These are phyloP conservation scores for Mareca strepera DNA, from an alignment of 2,797 vertebrate genomes.

Conservation along the genomic window DNA sequence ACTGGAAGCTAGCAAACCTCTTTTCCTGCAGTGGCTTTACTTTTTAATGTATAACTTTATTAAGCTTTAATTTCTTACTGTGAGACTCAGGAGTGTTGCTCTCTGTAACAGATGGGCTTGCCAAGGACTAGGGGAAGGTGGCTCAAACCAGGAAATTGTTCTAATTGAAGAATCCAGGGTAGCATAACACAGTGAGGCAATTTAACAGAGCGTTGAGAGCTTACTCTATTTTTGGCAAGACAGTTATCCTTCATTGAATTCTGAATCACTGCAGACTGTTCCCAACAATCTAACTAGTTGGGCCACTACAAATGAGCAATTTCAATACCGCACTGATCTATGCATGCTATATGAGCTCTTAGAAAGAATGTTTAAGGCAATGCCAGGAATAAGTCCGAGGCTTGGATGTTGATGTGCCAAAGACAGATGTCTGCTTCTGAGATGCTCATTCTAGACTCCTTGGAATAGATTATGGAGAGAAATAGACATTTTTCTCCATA, in stretches of 20 bases:
- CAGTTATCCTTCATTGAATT: background rate
- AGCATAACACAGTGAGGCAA: background rate
- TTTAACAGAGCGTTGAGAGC: background rate
- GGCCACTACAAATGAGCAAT: background rate
- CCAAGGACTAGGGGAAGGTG: background rate
- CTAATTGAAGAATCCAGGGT: background rate
- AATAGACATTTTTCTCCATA: background rate
- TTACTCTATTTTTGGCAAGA: background rate
- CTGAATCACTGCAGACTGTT: background rate
- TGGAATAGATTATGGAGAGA: background rate
- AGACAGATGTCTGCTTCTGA: background rate
- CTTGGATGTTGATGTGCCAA: background rate
- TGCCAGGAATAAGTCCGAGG: background rate
- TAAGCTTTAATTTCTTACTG: conserved; percentile 14
- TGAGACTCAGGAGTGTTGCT: background rate
- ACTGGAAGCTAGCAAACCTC: background rate
- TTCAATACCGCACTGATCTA: background rate
- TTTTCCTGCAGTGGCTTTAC: background rate
- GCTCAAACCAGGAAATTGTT: background rate
- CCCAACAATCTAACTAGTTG: background rate
- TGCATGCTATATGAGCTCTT: background rate
- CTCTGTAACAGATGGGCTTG: background rate
- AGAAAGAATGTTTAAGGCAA: background rate
- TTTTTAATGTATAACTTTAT: background rate
- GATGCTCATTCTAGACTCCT: background rate